A percentile compares a stretch with the other conserved stretches of the same genome.
Conservation (phyloP, 2,797 vertebrate genomes). For the Aphelocoma californica region DNA sequence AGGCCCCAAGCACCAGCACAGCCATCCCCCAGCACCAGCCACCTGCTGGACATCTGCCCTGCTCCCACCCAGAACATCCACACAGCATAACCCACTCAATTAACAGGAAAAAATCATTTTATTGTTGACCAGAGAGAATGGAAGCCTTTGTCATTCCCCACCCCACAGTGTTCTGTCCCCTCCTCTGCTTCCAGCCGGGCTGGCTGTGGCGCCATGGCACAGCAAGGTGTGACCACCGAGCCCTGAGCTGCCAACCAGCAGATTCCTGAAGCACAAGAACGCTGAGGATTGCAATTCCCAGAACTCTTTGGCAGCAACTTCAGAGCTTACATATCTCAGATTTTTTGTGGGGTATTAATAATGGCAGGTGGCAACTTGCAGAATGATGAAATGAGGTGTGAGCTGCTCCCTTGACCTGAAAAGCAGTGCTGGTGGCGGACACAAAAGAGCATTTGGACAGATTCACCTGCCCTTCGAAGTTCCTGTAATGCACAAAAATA, state of each 20-base stretch:
- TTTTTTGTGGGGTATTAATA: neutral
- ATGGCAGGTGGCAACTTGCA: neutral
- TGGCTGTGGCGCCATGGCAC: neutral
- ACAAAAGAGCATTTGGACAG: neutral
- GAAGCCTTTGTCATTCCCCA: neutral
- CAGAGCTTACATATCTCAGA: neutral
- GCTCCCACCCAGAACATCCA: neutral
- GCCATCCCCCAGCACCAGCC: neutral
- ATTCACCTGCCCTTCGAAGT: neutral
- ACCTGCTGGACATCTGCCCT: neutral
- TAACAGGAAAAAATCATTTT: neutral
- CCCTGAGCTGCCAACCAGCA: neutral
- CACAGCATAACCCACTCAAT: neutral
- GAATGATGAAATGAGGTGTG: neutral
- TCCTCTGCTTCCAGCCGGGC: fast-evolving
- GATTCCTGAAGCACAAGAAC: neutral
- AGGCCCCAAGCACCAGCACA: neutral
- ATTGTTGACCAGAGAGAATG: neutral
- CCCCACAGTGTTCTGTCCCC: too few relatives aligned
- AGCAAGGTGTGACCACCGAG: neutral
- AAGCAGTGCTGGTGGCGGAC: neutral
- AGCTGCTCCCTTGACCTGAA: neutral
- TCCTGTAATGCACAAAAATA: neutral
- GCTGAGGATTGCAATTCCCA: neutral
- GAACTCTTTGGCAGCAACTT: neutral